phyloP scores from a whole-genome alignment of 2,888 invertebrate species.

The Heliconius ethilla region DNA sequence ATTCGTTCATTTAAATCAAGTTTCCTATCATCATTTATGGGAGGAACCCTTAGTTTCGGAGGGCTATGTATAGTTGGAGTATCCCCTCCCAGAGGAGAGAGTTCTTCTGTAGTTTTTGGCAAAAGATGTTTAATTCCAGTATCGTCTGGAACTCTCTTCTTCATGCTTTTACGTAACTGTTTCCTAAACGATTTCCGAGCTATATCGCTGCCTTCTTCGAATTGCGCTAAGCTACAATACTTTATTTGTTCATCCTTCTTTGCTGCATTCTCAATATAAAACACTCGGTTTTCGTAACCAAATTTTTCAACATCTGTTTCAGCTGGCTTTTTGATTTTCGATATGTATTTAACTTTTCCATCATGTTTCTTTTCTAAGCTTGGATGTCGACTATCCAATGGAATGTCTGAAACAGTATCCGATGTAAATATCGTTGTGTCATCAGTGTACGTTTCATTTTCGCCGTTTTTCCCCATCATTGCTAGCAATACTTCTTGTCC shows the following conservation, averaged over 20 bases:
- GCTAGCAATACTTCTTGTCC: conserved; percentile 86
- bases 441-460: conserved; percentile 86
- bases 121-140: conserved; percentile 62
- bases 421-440: conserved; percentile 86
- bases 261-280: conserved; percentile 80
- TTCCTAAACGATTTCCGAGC: conserved; percentile 88
- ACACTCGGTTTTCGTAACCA: conserved; percentile 88
- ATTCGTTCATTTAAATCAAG: conserved; percentile 44
- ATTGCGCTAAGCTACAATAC: conserved; percentile 90
- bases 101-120: conserved; percentile 65
- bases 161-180: conserved; percentile 70
- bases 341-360: conserved; percentile 81
- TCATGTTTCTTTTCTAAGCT: conserved; percentile 83
- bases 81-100: conserved; percentile 51
- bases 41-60: conserved; percentile 40
- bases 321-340: conserved; percentile 74
- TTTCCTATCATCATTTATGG: conserved; percentile 37
- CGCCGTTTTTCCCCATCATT: conserved; percentile 84
- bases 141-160: conserved; percentile 68
- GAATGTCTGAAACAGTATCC: conserved; percentile 79
- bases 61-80: conserved; percentile 47
- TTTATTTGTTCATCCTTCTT: conserved; percentile 83
- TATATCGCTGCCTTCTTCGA: conserved; percentile 92
- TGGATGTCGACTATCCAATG: conserved; percentile 78
- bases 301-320: conserved; percentile 81